Conservation (phyloP, 2,113 vertebrate species). For the Pipa parva region DNA sequence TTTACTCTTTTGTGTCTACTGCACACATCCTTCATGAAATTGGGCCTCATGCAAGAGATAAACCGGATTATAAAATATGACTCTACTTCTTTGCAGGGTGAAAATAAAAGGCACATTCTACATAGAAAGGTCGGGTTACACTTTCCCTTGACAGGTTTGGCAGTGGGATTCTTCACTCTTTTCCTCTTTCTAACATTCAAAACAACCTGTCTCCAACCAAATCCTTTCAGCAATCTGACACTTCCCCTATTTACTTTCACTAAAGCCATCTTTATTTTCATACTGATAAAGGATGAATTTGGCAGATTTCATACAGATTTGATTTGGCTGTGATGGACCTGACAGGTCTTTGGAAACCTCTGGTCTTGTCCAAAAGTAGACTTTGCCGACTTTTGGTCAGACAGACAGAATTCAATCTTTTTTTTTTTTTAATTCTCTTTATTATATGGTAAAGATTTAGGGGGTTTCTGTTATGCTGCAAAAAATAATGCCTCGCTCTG, state of each 20-base stretch:
- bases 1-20: conserved; percentile 31
- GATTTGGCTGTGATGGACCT: too few relatives aligned
- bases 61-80: conserved; percentile 59
- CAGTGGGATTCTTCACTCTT: conserved; percentile 50
- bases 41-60: conserved; percentile 58
- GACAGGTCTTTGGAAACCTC: too few relatives aligned
- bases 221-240: conserved; percentile 21
- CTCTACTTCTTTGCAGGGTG: conserved; percentile 54
- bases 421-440: too few relatives aligned
- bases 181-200: conserved; percentile 11
- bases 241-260: background rate
- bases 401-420: too few relatives aligned
- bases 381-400: too few relatives aligned
- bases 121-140: conserved; percentile 59
- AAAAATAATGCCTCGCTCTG: too few relatives aligned
- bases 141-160: conserved; percentile 54
- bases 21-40: conserved; percentile 28
- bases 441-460: too few relatives aligned
- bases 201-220: conserved; percentile 4
- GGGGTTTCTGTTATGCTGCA: too few relatives aligned
- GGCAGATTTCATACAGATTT: too few relatives aligned
- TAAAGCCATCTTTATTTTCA: background rate
- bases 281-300: too few relatives aligned
- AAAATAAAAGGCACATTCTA: conserved; percentile 52
- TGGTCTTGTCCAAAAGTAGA: too few relatives aligned